Conservation (phyloP, 2,797 vertebrate genomes). For the Xiphophorus birchmanni region DNA sequence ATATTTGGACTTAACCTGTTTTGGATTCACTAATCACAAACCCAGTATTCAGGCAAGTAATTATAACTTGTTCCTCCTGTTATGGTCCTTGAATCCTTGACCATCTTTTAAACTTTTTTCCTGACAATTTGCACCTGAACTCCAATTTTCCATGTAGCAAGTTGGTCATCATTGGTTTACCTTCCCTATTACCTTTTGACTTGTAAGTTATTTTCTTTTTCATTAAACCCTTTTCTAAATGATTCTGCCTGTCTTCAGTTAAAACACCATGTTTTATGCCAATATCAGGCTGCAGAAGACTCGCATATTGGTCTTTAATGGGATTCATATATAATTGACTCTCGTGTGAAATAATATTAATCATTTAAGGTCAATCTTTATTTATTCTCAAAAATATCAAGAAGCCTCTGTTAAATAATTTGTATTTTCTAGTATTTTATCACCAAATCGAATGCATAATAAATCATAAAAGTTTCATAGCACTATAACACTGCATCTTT, state of each 20-base stretch:
- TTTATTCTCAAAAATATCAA: neutral
- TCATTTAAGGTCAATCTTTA: neutral
- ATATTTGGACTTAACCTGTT: neutral
- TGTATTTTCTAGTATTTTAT: neutral
- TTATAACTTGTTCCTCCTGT: neutral
- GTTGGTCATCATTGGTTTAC: neutral
- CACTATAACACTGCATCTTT: neutral
- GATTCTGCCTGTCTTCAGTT: neutral
- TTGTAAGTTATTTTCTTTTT: neutral
- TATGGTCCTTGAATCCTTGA: neutral
- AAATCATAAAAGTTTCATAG: neutral
- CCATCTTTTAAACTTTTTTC: neutral
- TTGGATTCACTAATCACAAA: neutral
- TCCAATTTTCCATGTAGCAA: neutral
- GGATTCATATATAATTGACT: neutral
- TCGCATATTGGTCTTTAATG: neutral
- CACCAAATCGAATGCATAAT: neutral
- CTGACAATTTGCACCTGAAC: neutral
- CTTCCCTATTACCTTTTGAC: neutral
- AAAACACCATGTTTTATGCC: neutral
- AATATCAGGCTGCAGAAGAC: neutral
- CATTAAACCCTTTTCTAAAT: neutral
- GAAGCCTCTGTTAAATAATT: neutral
- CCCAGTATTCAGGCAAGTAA: neutral
- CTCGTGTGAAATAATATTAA: neutral